Evolutionary conservation across 2,797 vertebrate species (phyloP), one percentile per base, ranked within the genome.

Genomic region (Xenopus petersii): DNA sequence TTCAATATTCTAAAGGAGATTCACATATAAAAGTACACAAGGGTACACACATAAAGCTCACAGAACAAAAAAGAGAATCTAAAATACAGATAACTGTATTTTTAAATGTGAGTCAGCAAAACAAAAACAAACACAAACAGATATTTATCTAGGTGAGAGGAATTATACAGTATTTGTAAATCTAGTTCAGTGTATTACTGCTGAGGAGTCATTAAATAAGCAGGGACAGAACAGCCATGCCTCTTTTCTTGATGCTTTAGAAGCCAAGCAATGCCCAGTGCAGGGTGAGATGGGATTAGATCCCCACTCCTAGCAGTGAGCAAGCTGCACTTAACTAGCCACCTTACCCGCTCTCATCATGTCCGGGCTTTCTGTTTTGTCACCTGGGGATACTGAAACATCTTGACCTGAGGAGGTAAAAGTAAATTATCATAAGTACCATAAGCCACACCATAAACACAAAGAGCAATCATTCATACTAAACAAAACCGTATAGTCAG

Each of bases 321-420:
- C 7, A 24, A 55, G 65, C 24, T 11, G 54, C 46, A 16, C 16
- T 17, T 26, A 1, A 12, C 17, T 8, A 13, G 26, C 10, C 12
- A 26, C 17, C 13, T 33, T 81, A 92, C 91, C 91, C 81, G 91
- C 89, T 78, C 89, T 91, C 90, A 90, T 89, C 87, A 91, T 81
- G 4, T 87, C 81, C 1, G 84, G 81, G 67, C 85, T 84, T n/a
- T 88, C 84, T 65, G 72, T 77, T 0, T n/a, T 82, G 81, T 89
- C 84, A 82, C 84, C 33, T 0, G 90, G 89, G 5, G 85, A 89
- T 81, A 83, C 82, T 72, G 83, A 84, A 47, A 75, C 16, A 15
- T 75, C 83, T 67, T 82, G 85, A 74, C 83, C 85, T 0, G 79
- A 26, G 16, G 17, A 64, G 36, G 54, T 10, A 74, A 75, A 54